Conservation (phyloP, 2,113 vertebrate genomes). For the Osmerus mordax region DNA sequence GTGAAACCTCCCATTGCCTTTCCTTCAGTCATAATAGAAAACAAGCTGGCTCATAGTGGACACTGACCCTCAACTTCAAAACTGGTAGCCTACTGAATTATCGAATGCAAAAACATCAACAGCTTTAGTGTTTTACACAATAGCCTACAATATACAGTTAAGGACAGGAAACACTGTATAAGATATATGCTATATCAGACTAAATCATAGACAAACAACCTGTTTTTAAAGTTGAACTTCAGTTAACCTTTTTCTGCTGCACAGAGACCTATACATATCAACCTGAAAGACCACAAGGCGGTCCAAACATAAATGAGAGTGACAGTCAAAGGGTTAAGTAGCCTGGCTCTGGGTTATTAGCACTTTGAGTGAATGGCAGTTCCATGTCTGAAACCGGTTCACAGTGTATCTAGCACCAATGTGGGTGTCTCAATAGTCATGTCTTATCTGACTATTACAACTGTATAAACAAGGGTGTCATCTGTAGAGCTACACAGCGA, state of each 20-base stretch:
- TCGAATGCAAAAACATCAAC: conserved; percentile 64
- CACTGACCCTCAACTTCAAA: conserved; percentile 29
- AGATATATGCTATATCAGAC: conserved; percentile 55
- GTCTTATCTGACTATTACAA: conserved; percentile 80
- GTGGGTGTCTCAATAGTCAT: conserved; percentile 69
- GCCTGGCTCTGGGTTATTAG: conserved; percentile 52
- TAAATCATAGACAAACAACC: conserved; percentile 23
- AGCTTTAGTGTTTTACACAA: conserved; percentile 76
- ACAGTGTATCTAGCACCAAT: conserved; percentile 99
- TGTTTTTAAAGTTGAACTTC: conserved; percentile 21
- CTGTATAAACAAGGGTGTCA: conserved; percentile 70
- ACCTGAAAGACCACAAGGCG: conserved; percentile 20
- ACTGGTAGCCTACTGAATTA: conserved; percentile 39
- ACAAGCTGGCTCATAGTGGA: conserved; percentile 17
- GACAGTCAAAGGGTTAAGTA: conserved; percentile 40
- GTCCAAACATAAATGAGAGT: conserved; percentile 42
- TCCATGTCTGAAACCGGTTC: conserved; percentile 83
- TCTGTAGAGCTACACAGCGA: conserved; percentile 63
- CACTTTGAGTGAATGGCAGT: conserved; percentile 65
- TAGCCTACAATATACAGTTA: conserved; percentile 68
- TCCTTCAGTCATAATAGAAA: conserved; percentile 48
- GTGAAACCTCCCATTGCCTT: conserved; percentile 17
- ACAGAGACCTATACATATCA: conserved; percentile 36
- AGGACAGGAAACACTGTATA: conserved; percentile 58
- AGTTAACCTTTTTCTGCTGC: conserved; percentile 32